Conservation (phyloP, 2,888 invertebrate species). For the Ophonus ardosiacus region DNA sequence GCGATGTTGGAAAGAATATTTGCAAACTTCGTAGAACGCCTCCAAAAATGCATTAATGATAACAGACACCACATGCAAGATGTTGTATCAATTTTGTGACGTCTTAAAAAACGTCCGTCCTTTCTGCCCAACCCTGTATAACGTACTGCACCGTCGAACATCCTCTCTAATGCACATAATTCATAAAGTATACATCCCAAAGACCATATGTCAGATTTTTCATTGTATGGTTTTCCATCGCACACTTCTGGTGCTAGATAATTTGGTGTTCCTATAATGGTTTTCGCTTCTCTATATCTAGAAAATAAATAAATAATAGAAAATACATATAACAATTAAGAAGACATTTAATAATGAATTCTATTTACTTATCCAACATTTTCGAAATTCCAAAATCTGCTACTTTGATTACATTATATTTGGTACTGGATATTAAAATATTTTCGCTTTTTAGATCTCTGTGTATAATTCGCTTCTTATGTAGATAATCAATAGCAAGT, state of each 20-base stretch:
- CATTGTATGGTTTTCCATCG: slow-evolving; percentile 85
- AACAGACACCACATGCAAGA: no score
- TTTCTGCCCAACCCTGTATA: no score
- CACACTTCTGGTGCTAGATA: slow-evolving; percentile 92
- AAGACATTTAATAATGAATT: no score
- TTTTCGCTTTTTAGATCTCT: slow-evolving; percentile 92
- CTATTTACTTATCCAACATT: slow-evolving; percentile 79
- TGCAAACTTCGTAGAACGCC: no score
- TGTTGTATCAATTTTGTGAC: no score
- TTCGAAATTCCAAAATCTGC: slow-evolving; percentile 93
- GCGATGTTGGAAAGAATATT: no score
- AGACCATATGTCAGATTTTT: slow-evolving; percentile 92
- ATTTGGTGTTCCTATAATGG: slow-evolving; percentile 88
- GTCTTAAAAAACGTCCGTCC: no score
- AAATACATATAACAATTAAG: neutral
- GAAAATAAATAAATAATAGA: neutral
- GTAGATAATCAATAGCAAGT: slow-evolving; percentile 88
- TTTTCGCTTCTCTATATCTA: slow-evolving; percentile 78
- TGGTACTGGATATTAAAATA: slow-evolving; percentile 85
- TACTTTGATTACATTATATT: slow-evolving; percentile 85
- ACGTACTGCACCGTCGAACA: slow-evolving; percentile 85
- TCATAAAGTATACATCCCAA: slow-evolving; percentile 91
- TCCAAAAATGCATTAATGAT: no score
- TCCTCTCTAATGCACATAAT: slow-evolving; percentile 84
- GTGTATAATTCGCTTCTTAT: slow-evolving; percentile 87